Percentiles rank a stretch among this genome's conserved stretches.
Conservation (phyloP, 2,888 invertebrate species). For the Cheilosia scutellata region DNA sequence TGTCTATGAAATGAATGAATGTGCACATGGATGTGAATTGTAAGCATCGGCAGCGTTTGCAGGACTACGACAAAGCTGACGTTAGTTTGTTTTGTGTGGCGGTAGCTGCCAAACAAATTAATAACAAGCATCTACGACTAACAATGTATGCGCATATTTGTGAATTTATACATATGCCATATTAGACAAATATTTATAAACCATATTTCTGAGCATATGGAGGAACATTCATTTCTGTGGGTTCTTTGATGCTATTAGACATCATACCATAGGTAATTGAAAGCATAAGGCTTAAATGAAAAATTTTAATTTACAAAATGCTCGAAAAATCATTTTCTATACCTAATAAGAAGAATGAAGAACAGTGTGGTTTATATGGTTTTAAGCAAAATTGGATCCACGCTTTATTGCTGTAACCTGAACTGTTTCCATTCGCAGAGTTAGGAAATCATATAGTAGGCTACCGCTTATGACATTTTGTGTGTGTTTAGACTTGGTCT, state of each 20-base stretch:
- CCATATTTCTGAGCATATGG: slow-evolving; percentile 18
- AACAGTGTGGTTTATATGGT: too few relatives aligned
- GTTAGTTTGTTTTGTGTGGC: slow-evolving; percentile 14
- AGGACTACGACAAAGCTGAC: slow-evolving; percentile 5
- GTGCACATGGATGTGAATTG: slow-evolving; percentile 17
- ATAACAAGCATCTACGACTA: slow-evolving; percentile 14
- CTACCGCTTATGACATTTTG: too few relatives aligned
- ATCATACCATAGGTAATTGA: background rate
- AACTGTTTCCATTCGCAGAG: too few relatives aligned
- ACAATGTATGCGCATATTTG: slow-evolving; percentile 5
- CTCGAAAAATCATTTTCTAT: background rate
- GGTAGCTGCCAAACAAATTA: slow-evolving; percentile 27
- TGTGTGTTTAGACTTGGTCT: too few relatives aligned
- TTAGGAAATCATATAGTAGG: too few relatives aligned
- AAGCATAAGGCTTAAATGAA: background rate
- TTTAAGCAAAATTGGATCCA: too few relatives aligned
- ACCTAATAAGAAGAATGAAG: too few relatives aligned
- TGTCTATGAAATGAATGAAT: slow-evolving; percentile 32
- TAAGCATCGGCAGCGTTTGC: slow-evolving; percentile 15
- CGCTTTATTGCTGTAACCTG: too few relatives aligned
- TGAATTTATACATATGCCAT: background rate
- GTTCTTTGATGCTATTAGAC: slow-evolving; percentile 12
- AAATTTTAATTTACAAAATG: background rate
- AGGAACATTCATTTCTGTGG: slow-evolving; percentile 11
- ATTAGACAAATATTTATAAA: slow-evolving; percentile 44